phyloP scores from a whole-genome alignment of 2,113 vertebrate species.

The Pseudorasbora parva region DNA sequence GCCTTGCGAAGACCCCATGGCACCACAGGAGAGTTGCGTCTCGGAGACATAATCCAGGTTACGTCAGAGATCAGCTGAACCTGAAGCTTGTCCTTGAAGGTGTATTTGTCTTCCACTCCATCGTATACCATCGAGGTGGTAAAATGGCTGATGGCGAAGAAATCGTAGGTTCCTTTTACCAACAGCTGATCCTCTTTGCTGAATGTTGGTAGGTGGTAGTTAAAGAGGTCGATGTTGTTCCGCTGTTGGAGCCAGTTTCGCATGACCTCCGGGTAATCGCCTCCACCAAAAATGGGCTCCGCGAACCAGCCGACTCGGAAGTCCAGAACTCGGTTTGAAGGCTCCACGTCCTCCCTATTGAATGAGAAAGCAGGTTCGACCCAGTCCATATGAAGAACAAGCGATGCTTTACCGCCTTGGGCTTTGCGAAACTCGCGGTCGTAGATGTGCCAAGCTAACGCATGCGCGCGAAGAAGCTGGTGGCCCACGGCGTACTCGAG shows the following conservation, averaged over 20 bases:
- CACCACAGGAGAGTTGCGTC: slow-evolving; percentile 80
- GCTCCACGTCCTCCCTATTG: slow-evolving; percentile 83
- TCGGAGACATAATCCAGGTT: slow-evolving; percentile 83
- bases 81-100: slow-evolving; percentile 83
- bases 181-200: slow-evolving; percentile 82
- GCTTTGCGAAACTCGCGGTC: slow-evolving; percentile 81
- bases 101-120: slow-evolving; percentile 84
- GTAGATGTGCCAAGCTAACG: slow-evolving; percentile 87
- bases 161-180: slow-evolving; percentile 90
- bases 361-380: slow-evolving; percentile 91
- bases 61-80: slow-evolving; percentile 89
- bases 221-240: slow-evolving; percentile 76
- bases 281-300: slow-evolving; percentile 90
- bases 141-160: slow-evolving; percentile 93
- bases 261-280: slow-evolving; percentile 90
- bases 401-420: slow-evolving; percentile 88
- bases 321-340: slow-evolving; percentile 86
- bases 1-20: slow-evolving; percentile 93
- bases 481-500: slow-evolving; percentile 85
- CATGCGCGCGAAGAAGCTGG: slow-evolving; percentile 89
- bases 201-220: slow-evolving; percentile 86
- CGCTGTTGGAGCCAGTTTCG: slow-evolving; percentile 85
- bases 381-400: slow-evolving; percentile 93
- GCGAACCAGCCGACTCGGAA: slow-evolving; percentile 92
- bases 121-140: slow-evolving; percentile 89